These are phyloP conservation scores for Eupeodes luniger DNA, from an alignment of 2,888 invertebrate species.

Conservation along the genomic window DNA sequence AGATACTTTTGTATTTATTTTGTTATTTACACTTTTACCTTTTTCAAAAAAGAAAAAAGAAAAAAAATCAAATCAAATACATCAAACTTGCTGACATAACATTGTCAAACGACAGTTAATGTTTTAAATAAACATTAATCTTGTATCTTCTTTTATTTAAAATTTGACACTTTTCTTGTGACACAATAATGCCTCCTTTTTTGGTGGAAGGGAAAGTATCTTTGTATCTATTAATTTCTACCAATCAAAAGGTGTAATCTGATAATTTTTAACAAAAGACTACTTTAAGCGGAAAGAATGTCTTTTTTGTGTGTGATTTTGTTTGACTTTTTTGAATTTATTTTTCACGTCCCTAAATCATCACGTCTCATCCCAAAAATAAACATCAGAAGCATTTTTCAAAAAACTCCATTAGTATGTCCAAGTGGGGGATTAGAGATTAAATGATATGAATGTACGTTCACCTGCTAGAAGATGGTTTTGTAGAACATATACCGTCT, in stretches of 20 bases:
- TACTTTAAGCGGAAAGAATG: background rate
- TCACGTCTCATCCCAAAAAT: background rate
- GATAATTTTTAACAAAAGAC: conserved; percentile 20
- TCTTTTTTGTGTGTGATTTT: background rate
- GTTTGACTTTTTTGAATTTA: background rate
- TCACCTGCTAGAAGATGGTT: conserved; percentile 40
- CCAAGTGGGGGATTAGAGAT: conserved; percentile 20
- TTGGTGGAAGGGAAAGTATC: conserved; percentile 7
- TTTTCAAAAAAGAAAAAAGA: background rate
- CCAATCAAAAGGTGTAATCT: conserved; percentile 3
- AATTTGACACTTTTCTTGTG: conserved; percentile 41
- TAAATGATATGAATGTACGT: background rate
- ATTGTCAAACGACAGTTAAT: conserved; percentile 70
- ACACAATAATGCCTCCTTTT: conserved; percentile 1
- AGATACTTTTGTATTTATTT: conserved; percentile 32
- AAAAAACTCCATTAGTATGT: conserved; percentile 31
- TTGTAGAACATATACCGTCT: conserved; percentile 4
- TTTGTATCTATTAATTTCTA: background rate
- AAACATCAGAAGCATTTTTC: conserved; percentile 20
- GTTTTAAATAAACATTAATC: conserved; percentile 73
- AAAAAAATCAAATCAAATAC: conserved; percentile 39
- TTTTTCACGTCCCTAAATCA: conserved; percentile 3
- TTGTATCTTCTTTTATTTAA: conserved; percentile 51
- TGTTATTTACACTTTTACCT: conserved; percentile 24
- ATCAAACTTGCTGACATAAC: conserved; percentile 70